These are phyloP conservation scores for Macrobrachium rosenbergii DNA, from an alignment of 1,140 invertebrate genomes.

Conservation along the genomic window DNA sequence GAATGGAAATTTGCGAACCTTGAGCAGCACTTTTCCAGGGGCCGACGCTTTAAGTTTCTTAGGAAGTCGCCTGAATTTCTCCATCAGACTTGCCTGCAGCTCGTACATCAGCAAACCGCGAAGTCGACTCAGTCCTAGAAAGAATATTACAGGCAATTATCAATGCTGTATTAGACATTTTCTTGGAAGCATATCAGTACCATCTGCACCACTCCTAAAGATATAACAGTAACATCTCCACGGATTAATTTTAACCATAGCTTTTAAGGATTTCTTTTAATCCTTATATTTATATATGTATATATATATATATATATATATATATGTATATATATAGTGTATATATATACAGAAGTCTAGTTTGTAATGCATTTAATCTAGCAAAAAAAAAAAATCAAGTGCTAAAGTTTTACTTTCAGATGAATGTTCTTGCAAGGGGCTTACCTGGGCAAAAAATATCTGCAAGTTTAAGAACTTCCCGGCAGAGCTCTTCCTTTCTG, in stretches of 20 bases:
- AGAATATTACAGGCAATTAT: constrained; percentile 11
- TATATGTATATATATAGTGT: too few relatives aligned
- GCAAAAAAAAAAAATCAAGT: too few relatives aligned
- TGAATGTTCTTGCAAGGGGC: background rate
- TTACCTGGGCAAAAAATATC: constrained; percentile 75
- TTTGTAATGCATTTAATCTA: background rate
- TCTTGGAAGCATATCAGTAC: too few relatives aligned
- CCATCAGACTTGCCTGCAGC: constrained; percentile 75
- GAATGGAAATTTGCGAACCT: constrained; percentile 24
- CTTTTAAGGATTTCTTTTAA: constrained; percentile 8
- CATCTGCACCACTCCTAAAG: background rate
- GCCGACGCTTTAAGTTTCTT: constrained; percentile 73
- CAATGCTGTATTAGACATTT: background rate
- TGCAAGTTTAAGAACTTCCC: constrained; percentile 77
- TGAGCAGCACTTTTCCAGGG: constrained; percentile 66
- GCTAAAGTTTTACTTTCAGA: background rate
- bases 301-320: constrained; percentile 21
- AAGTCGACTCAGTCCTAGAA: constrained; percentile 77
- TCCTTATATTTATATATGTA: background rate
- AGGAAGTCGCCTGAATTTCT: constrained; percentile 72
- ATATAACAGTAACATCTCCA: background rate
- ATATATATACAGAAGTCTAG: background rate
- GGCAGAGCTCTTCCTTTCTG: constrained; percentile 77
- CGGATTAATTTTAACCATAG: background rate
- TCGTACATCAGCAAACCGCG: constrained; percentile 78